Evolutionary conservation across 1,140 invertebrate genomes (phyloP), one percentile per base, ranked within the genome.

Genomic region (Conopomorpha cramerella): DNA sequence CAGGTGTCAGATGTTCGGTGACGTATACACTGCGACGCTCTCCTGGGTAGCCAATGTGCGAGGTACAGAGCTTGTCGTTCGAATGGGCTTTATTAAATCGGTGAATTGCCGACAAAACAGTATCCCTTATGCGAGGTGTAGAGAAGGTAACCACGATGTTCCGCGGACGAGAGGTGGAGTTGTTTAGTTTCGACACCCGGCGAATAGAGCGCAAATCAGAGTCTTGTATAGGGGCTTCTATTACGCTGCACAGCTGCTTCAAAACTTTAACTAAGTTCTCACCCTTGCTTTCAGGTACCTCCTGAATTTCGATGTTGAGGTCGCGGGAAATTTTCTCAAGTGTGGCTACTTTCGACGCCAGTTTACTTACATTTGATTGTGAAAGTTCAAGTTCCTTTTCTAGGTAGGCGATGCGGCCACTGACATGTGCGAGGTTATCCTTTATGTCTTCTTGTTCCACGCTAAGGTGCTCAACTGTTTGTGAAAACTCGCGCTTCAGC

Each of bases 31-130:
- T 14, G n/a, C 17, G 16, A 10, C 34, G 37, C 10, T 43, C 35
- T 8, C 45, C 39, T 18, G 8, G 12, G 19, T 38, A 16, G 8
- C 33, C 30, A 8, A 41, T 8, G 4, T 41, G 15, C n/a, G 25
- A 11, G 10, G 38, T 17, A 18, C 36, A 36, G 0, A 46, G 33
- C 11, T 16, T 13, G 13, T 36, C 23, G 10, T 26, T 31, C 29
- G 34, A 13, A 16, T 46, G 38, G 3, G 2, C 13, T 39, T 42
- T 46, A 27, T 42, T 46, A 16, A 39, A 46, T 46, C 34, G 40
- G 25, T 15, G 17, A 18, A 41, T 23, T 11, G 38, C 38, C 6
- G 43, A 45, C 14, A 45, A 40, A 10, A 45, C 16, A 10, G 10
- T 23, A 16, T 45, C 38, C 0, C 38, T 30, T 16, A 38, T 34